phyloP scores from a whole-genome alignment of 2,113 vertebrate genomes.

The Lipotes vexillifer region DNA sequence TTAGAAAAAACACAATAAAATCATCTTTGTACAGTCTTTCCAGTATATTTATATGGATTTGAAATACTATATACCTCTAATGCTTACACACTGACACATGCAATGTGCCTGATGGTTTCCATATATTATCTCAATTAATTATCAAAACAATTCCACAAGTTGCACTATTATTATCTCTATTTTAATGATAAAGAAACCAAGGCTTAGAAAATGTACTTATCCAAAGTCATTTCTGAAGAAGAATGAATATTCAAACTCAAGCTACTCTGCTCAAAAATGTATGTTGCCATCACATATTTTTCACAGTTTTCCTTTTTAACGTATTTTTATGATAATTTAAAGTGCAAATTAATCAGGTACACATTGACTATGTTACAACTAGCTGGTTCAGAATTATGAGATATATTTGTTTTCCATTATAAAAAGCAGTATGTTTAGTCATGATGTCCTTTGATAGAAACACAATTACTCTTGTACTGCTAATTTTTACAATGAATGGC shows the following conservation, averaged over 20 bases:
- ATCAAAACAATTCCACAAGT: not conserved
- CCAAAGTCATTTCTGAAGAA: not conserved
- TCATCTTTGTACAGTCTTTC: constrained; percentile 13
- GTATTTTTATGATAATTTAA: not conserved
- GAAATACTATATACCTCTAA: constrained; percentile 16
- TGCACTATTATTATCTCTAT: not conserved
- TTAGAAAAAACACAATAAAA: constrained; percentile 40
- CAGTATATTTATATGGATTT: not conserved
- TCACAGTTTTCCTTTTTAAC: not conserved
- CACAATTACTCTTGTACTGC: not conserved
- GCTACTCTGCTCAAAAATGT: not conserved
- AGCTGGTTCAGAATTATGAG: not conserved
- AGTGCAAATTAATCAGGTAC: not conserved
- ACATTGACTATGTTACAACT: not conserved
- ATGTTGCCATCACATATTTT: not conserved
- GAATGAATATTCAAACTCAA: not conserved
- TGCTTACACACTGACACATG: not conserved
- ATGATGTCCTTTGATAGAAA: not conserved
- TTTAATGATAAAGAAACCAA: constrained; percentile 17
- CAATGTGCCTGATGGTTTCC: not conserved
- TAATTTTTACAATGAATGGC: constrained; percentile 22
- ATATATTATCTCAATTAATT: constrained; percentile 38
- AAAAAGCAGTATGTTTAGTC: constrained; percentile 6
- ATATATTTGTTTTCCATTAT: constrained; percentile 9
- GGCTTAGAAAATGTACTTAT: not conserved